Conservation (phyloP, 2,888 invertebrate species). For the Tachystola acroxantha region DNA sequence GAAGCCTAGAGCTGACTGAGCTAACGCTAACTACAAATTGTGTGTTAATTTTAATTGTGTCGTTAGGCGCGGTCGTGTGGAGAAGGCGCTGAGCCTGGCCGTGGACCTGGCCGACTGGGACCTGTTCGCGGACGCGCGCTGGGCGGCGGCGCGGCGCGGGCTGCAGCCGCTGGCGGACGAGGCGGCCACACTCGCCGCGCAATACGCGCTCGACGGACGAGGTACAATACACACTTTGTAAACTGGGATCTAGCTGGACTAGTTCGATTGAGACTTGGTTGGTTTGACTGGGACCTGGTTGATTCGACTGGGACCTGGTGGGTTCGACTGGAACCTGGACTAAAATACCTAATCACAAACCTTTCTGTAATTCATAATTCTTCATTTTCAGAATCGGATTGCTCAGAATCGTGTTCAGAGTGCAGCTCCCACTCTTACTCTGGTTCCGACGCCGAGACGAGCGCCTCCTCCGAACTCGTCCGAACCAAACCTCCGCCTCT, state of each 20-base stretch:
- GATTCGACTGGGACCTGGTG: no score
- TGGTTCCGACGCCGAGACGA: slow-evolving; percentile 44
- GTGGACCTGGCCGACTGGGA: slow-evolving; percentile 92
- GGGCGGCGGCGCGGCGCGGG: slow-evolving; percentile 81
- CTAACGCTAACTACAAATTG: no score
- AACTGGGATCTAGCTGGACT: no score
- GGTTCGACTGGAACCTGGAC: no score
- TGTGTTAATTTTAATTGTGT: no score
- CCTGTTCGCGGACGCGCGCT: slow-evolving; percentile 90
- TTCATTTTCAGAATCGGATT: slow-evolving; percentile 81
- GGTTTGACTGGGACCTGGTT: no score
- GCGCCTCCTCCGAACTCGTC: slow-evolving; percentile 29
- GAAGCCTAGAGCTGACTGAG: no score
- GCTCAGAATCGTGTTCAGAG: slow-evolving; percentile 84
- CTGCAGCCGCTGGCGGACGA: slow-evolving; percentile 82
- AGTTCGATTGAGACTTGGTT: no score
- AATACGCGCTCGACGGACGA: slow-evolving; percentile 22
- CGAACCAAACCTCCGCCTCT: slow-evolving; percentile 51
- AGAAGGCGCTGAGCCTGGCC: slow-evolving; percentile 90
- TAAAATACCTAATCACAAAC: no score
- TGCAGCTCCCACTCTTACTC: slow-evolving; percentile 65
- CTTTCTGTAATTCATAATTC: no score
- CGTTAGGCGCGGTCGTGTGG: slow-evolving; percentile 82
- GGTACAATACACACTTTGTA: not conserved
- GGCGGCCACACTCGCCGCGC: slow-evolving; percentile 82